Percentiles rank a stretch among this genome's conserved stretches.
phyloP scores from a whole-genome alignment of 1,140 invertebrate genomes.

The Sitophilus oryzae region DNA sequence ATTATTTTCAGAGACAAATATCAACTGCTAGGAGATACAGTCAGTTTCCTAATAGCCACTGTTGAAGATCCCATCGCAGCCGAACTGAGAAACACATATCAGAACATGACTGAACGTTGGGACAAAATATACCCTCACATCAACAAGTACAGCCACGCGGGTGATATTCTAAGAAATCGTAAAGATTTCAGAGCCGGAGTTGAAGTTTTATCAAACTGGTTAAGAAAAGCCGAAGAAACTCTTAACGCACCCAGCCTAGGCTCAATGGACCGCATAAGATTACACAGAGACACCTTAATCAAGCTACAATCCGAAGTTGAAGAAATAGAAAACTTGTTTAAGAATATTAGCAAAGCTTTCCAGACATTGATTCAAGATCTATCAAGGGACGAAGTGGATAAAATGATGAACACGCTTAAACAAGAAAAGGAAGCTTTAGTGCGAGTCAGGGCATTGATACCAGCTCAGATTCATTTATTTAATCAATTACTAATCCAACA shows the following conservation, averaged over 20 bases:
- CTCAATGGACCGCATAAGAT: constrained; percentile 68
- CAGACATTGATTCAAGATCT: constrained; percentile 85
- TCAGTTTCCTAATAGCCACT: constrained; percentile 82
- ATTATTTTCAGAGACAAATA: constrained; percentile 66
- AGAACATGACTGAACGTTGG: constrained; percentile 68
- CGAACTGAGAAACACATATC: constrained; percentile 70
- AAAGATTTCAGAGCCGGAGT: constrained; percentile 76
- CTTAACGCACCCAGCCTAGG: constrained; percentile 63
- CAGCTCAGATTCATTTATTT: constrained; percentile 70
- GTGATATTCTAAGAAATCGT: constrained; percentile 74
- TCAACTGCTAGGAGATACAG: constrained; percentile 73
- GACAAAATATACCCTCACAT: constrained; percentile 75
- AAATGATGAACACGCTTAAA: constrained; percentile 84
- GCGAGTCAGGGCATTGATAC: constrained; percentile 71
- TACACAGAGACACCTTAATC: constrained; percentile 74
- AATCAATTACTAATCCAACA: constrained; percentile 83
- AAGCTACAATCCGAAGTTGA: constrained; percentile 74
- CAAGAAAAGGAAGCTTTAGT: constrained; percentile 84
- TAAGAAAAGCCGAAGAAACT: constrained; percentile 67
- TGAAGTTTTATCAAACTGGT: constrained; percentile 70
- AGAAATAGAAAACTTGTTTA: constrained; percentile 82
- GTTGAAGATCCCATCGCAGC: constrained; percentile 72
- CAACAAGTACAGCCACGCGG: constrained; percentile 81
- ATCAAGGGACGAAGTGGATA: constrained; percentile 83
- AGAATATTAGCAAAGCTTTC: constrained; percentile 82